Conservation (phyloP, 2,888 invertebrate genomes). For the Drosophila sordidapex region DNA sequence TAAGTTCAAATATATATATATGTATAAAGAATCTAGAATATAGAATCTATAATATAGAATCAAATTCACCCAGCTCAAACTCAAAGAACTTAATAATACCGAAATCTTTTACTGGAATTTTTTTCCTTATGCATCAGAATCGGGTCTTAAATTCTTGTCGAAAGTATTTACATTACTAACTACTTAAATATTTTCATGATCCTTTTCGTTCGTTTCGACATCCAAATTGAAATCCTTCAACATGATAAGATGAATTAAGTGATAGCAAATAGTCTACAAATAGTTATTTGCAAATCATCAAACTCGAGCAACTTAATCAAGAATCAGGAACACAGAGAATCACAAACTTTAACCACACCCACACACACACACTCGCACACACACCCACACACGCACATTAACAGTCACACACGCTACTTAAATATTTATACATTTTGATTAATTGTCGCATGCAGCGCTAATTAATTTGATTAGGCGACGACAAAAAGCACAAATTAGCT, state of each 20-base stretch:
- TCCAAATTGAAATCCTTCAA: background rate
- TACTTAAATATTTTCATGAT: background rate
- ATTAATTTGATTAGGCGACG: conserved; percentile 74
- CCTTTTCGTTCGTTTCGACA: background rate
- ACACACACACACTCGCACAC: background rate
- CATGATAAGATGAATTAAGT: no score
- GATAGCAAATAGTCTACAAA: background rate
- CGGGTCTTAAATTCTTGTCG: background rate
- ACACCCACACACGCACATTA: background rate
- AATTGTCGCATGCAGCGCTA: conserved; percentile 62
- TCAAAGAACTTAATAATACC: background rate
- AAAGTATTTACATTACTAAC: background rate
- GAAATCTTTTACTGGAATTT: no score
- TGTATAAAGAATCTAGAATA: no score
- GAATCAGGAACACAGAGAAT: background rate
- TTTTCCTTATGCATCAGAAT: background rate
- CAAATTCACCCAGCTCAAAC: background rate
- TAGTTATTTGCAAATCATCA: background rate
- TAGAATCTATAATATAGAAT: no score
- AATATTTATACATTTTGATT: conserved; percentile 58
- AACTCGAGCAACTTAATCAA: conserved; percentile 5
- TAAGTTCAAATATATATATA: background rate
- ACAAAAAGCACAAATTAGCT: conserved; percentile 69
- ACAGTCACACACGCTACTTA: conserved; percentile 3
- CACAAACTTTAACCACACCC: background rate